Base-by-base conservation (phyloP, 2,113 vertebrate genomes). In the Bungarus multicinctus region DNA sequence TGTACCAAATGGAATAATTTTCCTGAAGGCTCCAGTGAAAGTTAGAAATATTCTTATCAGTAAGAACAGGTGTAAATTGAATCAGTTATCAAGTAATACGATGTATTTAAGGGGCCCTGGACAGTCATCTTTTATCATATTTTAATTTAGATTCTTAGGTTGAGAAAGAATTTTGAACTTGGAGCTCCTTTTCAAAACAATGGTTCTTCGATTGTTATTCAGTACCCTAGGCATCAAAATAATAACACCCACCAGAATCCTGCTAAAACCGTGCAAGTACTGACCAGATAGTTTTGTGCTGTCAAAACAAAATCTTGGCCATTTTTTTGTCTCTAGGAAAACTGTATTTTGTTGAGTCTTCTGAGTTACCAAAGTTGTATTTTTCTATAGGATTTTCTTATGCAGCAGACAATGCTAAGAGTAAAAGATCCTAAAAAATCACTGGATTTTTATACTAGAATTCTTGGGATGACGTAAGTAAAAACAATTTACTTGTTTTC, bases 391-490 rank as follows among this genome's bases (percentile, higher is more conserved):
- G 99, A 99, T 94, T 99, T 99, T 94, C 96, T 99, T 91, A 98
- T 99, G 96, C 99, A 99, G 97, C 99, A 99, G 97, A 99, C 99
- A 0, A 99, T 99, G 99, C 96, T 99, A 60, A 97, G 99, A 94
- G 98, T 99, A 90, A 99, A 99, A 94, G 99, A 99, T 97, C 99
- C 99, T 1, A 98, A 98, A 60, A 99, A 99, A 92, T 99, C 99
- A 2, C 22, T 99, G 96, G 98, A 99, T 95, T 99, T 99, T 97
- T 99, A 99, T 97, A 99, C 99, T n/a, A 98, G 98, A 94, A 95
- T 99, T 96, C 98, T 99, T 58, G 99, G 99, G 97, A 99, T 99
- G 99, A 99, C 98, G 99, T 99, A 95, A 99, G 99, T 98, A 88
- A 39, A 3, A 93, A 53, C 52, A 91, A 2, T 90, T 95, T 88